Evolutionary conservation across 2,113 vertebrate genomes (phyloP).

Genomic region (Labeo catla): DNA sequence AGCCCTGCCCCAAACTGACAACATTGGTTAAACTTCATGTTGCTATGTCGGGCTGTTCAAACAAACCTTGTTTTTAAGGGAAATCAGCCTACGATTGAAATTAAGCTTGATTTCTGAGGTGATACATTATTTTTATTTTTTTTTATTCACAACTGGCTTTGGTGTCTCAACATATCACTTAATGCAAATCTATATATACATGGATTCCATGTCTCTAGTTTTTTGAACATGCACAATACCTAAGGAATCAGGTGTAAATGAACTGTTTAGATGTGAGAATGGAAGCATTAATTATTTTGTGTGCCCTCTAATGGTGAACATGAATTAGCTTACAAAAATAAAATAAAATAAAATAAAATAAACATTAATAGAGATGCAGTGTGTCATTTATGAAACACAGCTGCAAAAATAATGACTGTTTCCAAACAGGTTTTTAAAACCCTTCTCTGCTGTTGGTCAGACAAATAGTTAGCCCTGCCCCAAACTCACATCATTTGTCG

Average conservation of each 20-base stretch:
- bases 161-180: not conserved
- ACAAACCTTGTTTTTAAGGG: no score
- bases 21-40: no score
- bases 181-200: not conserved
- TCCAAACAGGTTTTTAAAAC: no score
- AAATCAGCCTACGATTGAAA: not conserved
- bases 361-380: not conserved
- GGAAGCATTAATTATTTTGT: not conserved
- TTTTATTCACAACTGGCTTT: not conserved
- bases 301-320: not conserved
- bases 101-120: not conserved
- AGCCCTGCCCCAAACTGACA: no score
- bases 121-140: no score
- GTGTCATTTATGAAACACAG: not conserved
- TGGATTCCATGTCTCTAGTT: not conserved
- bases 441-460: no score
- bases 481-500: no score
- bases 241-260: not conserved
- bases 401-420: not conserved
- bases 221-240: not conserved
- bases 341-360: no score
- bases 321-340: not conserved
- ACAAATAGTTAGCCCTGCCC: no score
- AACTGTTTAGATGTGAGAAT: not conserved
- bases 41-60: no score